Evolutionary conservation across 2,888 invertebrate genomes (phyloP).

Genomic region (Tenthredo mesomela): DNA sequence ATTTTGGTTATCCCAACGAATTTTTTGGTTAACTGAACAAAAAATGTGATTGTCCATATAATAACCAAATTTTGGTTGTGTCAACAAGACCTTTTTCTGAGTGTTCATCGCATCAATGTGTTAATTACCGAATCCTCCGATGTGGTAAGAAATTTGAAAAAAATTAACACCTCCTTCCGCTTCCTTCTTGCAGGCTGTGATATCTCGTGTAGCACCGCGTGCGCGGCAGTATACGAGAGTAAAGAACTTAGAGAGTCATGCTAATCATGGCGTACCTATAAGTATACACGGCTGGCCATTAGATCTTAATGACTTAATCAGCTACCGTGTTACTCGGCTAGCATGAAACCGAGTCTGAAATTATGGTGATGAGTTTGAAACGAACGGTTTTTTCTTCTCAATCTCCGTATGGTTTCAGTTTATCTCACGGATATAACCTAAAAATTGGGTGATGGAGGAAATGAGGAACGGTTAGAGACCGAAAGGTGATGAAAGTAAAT

Average conservation of each 20-base stretch:
- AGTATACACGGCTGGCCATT: background rate
- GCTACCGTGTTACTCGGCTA: background rate
- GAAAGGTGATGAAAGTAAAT: no score
- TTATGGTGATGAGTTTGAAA: background rate
- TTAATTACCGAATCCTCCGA: background rate
- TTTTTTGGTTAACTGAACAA: no score
- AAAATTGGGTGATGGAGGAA: background rate
- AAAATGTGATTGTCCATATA: no score
- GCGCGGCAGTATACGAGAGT: background rate
- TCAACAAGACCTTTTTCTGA: no score
- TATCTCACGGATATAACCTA: background rate
- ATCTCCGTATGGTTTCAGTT: background rate
- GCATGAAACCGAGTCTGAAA: background rate
- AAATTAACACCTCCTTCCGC: background rate
- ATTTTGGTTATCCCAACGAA: no score
- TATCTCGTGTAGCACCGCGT: background rate
- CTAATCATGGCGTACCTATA: slow-evolving; percentile 21
- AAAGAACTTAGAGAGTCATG: background rate
- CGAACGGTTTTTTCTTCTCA: background rate
- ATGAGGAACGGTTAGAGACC: no score
- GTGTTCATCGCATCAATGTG: background rate
- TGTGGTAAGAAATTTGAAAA: background rate
- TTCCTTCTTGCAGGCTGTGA: background rate
- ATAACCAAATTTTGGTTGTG: no score
- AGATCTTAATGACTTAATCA: slow-evolving; percentile 15